phyloP scores from a whole-genome alignment of 2,888 invertebrate genomes.

The Penaeus monodon region DNA sequence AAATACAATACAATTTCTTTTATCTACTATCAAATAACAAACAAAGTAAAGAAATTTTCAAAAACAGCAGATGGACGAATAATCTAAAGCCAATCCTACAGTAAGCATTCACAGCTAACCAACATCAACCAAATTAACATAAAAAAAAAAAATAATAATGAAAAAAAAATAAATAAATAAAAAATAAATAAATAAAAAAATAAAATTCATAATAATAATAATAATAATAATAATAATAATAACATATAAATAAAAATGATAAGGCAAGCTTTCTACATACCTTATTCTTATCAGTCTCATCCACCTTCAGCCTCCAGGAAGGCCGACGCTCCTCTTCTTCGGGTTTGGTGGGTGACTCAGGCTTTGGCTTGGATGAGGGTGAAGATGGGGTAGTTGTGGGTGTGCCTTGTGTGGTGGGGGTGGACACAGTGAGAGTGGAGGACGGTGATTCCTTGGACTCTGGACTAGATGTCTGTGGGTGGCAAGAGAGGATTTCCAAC shows the following conservation, averaged over 20 bases:
- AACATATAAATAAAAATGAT: not conserved
- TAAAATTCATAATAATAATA: too few relatives aligned
- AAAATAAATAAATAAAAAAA: not conserved
- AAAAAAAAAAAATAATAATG: not conserved
- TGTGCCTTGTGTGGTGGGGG: constrained; percentile 45
- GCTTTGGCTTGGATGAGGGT: constrained; percentile 45
- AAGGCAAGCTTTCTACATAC: constrained; percentile 72
- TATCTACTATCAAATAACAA: too few relatives aligned
- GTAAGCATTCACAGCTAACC: constrained; percentile 35
- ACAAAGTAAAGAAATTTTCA: too few relatives aligned
- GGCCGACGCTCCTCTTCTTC: constrained; percentile 78
- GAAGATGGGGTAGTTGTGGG: constrained; percentile 35
- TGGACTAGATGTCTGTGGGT: constrained; percentile 62
- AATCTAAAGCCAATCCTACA: too few relatives aligned
- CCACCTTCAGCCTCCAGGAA: constrained; percentile 91
- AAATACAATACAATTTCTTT: too few relatives aligned
- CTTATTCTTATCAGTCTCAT: constrained; percentile 84
- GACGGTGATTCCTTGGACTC: constrained; percentile 69
- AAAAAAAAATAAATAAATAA: not conserved
- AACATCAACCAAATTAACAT: constrained; percentile 28
- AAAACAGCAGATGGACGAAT: too few relatives aligned
- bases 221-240: too few relatives aligned
- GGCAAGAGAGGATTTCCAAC: constrained; percentile 10
- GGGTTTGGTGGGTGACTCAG: constrained; percentile 50
- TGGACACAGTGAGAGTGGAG: constrained; percentile 74